Conservation (phyloP, 2,797 vertebrate species). For the Gymnothorax reevesii region DNA sequence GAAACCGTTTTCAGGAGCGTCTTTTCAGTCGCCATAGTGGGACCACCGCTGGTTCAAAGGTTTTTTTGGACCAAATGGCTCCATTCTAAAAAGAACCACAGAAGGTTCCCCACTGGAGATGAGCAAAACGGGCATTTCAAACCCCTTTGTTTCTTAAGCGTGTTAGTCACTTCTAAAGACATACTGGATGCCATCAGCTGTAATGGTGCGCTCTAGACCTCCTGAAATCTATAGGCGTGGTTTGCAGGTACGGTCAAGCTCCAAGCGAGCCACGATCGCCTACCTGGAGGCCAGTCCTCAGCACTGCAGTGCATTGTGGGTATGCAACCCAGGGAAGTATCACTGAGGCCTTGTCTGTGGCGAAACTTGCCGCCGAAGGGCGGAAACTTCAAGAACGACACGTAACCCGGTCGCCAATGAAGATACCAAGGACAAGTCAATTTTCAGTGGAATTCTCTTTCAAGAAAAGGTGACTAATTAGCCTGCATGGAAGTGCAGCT, state of each 20-base stretch:
- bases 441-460: conserved; percentile 74
- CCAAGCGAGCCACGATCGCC: neutral
- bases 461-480: conserved; percentile 69
- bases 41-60: too few species aligned
- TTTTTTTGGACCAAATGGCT: too few species aligned
- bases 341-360: neutral
- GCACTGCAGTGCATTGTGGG: neutral
- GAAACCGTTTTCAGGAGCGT: too few species aligned
- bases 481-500: conserved; percentile 78
- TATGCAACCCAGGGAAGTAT: neutral
- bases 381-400: conserved; percentile 63
- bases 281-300: neutral
- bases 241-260: neutral
- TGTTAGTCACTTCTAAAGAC: neutral
- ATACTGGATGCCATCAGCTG: neutral
- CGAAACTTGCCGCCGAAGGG: neutral
- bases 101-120: too few species aligned
- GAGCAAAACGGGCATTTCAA: too few species aligned
- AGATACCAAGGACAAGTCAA: conserved; percentile 74
- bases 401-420: conserved; percentile 76
- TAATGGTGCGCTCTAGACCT: neutral
- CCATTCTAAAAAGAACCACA: too few species aligned
- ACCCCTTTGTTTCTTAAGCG: too few species aligned
- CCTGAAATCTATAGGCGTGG: neutral
- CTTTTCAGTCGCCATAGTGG: too few species aligned